Conservation (phyloP, 2,888 invertebrate species). For the Flexamia atlantica region DNA sequence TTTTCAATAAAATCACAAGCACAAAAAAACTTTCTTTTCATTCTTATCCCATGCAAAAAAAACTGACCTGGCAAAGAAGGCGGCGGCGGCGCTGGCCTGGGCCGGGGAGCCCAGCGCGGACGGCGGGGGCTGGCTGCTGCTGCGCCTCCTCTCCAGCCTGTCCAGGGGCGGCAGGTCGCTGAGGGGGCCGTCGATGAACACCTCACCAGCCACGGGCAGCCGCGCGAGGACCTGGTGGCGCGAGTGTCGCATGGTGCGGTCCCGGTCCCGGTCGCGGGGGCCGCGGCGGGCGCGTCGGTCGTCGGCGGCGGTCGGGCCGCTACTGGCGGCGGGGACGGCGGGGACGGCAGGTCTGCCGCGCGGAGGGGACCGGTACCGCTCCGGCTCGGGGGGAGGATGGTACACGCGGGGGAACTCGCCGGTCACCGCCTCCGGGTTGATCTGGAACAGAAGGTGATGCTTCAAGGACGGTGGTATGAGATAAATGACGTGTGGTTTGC, state of each 20-base stretch:
- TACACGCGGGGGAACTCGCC: slow-evolving; percentile 21
- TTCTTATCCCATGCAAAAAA: too few relatives aligned
- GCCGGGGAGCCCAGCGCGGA: slow-evolving; percentile 52
- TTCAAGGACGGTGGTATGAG: too few relatives aligned
- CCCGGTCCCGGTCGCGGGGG: slow-evolving; percentile 9
- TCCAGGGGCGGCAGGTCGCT: slow-evolving; percentile 9
- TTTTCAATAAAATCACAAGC: too few relatives aligned
- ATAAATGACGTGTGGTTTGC: too few relatives aligned
- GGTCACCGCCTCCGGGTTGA: slow-evolving; percentile 58
- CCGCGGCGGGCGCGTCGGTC: slow-evolving; percentile 18
- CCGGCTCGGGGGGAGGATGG: slow-evolving; percentile 41
- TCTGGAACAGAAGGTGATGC: slow-evolving; percentile 50
- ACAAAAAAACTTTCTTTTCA: too few relatives aligned
- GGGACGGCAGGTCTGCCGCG: not conserved
- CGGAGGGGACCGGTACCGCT: slow-evolving; percentile 44
- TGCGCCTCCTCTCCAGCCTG: not conserved
- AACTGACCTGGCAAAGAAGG: slow-evolving; percentile 61
- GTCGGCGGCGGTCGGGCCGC: slow-evolving; percentile 24
- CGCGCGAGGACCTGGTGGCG: slow-evolving; percentile 26
- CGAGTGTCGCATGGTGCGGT: slow-evolving; percentile 16
- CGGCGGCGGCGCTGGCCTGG: slow-evolving; percentile 56
- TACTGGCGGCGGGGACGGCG: slow-evolving; percentile 40
- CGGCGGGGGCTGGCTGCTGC: slow-evolving; percentile 3
- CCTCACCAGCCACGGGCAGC: slow-evolving; percentile 52
- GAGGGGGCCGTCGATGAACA: slow-evolving; percentile 60